Evolutionary conservation across 2,113 vertebrate genomes (phyloP).

Genomic region (Poeciliopsis turrubarensis): DNA sequence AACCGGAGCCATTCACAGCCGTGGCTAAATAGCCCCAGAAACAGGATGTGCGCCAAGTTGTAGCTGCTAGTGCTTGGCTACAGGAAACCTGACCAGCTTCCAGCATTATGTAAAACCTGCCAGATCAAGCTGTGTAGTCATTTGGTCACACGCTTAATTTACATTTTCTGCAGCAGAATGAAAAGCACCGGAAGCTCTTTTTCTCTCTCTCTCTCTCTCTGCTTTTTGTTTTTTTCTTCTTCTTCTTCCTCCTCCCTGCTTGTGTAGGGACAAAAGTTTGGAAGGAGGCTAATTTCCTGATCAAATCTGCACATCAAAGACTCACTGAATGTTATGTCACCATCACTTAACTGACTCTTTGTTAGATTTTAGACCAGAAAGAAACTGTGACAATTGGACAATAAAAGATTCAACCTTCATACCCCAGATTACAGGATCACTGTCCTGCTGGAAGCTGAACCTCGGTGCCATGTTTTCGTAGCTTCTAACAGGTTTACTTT

Average conservation of each 20-base stretch:
- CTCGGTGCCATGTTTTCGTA: no score
- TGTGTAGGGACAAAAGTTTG: neutral
- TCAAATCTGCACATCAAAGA: constrained; percentile 19
- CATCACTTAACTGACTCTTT: neutral
- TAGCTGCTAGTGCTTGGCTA: constrained; percentile 62
- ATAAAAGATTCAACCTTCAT: neutral
- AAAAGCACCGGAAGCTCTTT: constrained; percentile 24
- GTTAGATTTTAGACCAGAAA: neutral
- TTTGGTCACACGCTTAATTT: constrained; percentile 61
- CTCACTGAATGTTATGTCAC: neutral
- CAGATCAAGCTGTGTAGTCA: constrained; percentile 64
- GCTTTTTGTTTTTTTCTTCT: neutral
- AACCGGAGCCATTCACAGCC: constrained; percentile 64
- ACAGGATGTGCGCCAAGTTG: constrained; percentile 65
- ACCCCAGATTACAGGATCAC: neutral
- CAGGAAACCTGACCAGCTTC: constrained; percentile 30
- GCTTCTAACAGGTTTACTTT: no score
- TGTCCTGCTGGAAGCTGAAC: no score
- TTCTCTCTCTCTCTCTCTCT: neutral
- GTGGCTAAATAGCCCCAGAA: constrained; percentile 55
- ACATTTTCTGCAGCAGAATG: constrained; percentile 41
- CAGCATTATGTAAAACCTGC: constrained; percentile 59
- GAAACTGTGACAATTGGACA: neutral
- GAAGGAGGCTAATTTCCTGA: neutral
- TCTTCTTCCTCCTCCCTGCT: neutral